phyloP scores from a whole-genome alignment of 1,140 invertebrate species.

The Brachionus paranguensis region DNA sequence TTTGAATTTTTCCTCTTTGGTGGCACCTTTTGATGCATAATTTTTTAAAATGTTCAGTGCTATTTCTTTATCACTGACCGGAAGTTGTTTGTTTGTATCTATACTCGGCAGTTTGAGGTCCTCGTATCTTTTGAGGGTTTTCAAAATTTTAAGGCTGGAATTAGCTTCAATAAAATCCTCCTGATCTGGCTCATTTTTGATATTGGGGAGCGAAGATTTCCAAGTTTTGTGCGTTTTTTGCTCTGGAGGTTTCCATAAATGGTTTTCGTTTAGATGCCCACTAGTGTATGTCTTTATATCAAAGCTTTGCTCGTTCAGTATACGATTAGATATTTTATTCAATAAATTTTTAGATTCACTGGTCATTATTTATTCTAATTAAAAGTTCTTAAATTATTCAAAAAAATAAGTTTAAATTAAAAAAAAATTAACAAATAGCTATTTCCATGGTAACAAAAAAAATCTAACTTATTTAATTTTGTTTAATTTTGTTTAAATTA shows the following conservation, averaged over 20 bases:
- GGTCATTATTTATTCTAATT: conserved; percentile 14
- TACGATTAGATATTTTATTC: conserved; percentile 19
- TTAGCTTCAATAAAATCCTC: neutral
- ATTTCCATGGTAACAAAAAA: neutral
- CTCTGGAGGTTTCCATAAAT: conserved; percentile 15
- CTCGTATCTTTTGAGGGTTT: neutral
- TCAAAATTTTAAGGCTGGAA: neutral
- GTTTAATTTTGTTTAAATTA: neutral
- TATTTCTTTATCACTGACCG: conserved; percentile 18
- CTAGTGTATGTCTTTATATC: neutral
- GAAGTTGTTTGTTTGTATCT: neutral
- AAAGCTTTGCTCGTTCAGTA: neutral
- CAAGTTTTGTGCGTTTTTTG: conserved; percentile 9
- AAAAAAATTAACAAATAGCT: neutral
- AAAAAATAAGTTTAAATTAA: neutral
- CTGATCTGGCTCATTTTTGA: neutral
- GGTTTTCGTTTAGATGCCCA: conserved; percentile 36
- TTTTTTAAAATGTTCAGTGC: conserved; percentile 16
- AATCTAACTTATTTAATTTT: neutral
- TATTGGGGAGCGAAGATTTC: conserved; percentile 2
- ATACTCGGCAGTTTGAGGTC: neutral
- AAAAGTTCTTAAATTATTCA: neutral
- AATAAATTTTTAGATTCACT: neutral
- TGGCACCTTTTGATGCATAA: neutral
- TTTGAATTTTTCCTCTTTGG: conserved; percentile 34